Conservation (phyloP, 2,113 vertebrate genomes). For the Spilogale gracilis region DNA sequence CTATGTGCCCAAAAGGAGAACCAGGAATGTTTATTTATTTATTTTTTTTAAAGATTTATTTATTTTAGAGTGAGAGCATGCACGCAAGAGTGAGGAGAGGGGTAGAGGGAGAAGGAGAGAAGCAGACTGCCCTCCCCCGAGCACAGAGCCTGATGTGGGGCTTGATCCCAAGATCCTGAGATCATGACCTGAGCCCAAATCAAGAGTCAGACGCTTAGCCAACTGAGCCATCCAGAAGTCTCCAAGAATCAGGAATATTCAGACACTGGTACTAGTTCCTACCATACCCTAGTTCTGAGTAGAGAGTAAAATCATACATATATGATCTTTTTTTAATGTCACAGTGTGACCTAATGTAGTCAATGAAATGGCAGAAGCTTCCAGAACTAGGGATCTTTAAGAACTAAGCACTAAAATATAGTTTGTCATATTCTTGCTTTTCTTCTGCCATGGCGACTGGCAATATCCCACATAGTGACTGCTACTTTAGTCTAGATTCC, state of each 20-base stretch:
- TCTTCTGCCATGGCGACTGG: neutral
- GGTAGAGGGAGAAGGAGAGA: neutral
- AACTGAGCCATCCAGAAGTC: neutral
- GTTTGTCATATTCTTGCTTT: neutral
- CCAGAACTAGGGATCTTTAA: slow-evolving; percentile 2
- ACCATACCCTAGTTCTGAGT: neutral
- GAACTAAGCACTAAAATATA: neutral
- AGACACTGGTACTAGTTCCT: neutral
- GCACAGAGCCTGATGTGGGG: neutral
- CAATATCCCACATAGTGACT: neutral
- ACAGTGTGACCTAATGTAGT: neutral
- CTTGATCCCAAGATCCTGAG: neutral
- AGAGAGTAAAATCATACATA: neutral
- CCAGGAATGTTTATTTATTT: neutral
- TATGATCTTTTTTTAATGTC: neutral
- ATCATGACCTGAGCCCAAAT: neutral
- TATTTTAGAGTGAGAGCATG: neutral
- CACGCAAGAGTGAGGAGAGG: neutral
- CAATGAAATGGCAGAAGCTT: neutral
- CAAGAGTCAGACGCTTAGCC: neutral
- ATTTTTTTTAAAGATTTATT: neutral
- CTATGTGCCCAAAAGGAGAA: neutral
- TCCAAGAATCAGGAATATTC: neutral
- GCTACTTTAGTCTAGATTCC: neutral
- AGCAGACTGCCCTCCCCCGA: neutral